These are phyloP conservation scores for Eupristina koningsbergeri DNA, from an alignment of 1,140 invertebrate genomes.

Conservation along the genomic window DNA sequence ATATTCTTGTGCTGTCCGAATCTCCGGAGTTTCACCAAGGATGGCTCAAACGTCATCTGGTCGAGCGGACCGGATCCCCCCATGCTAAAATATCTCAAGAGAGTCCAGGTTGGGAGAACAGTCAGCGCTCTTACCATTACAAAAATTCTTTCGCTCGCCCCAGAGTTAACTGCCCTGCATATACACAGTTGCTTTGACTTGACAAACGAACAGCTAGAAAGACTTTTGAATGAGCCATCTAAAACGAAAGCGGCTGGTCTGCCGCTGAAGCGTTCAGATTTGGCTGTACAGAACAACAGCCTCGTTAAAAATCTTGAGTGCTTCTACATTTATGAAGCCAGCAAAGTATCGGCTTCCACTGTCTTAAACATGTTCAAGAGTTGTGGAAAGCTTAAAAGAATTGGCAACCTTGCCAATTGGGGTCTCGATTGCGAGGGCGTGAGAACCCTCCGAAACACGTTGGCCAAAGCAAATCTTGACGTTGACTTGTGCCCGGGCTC, in stretches of 20 bases:
- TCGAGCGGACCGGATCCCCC: constrained; percentile 59
- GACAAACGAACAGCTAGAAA: constrained; percentile 65
- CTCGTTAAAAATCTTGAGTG: constrained; percentile 68
- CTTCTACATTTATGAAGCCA: constrained; percentile 72
- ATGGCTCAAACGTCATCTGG: constrained; percentile 68
- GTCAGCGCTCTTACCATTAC: constrained; percentile 64
- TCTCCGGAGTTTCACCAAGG: constrained; percentile 64
- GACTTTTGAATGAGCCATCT: constrained; percentile 47
- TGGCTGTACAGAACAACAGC: constrained; percentile 53
- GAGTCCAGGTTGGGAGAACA: constrained; percentile 68
- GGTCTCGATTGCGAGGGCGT: constrained; percentile 69
- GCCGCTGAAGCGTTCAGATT: background rate
- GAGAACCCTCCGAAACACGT: constrained; percentile 61
- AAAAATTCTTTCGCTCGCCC: constrained; percentile 66
- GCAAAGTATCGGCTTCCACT: constrained; percentile 64
- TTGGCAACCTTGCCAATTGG: constrained; percentile 73
- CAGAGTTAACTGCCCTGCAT: constrained; percentile 66
- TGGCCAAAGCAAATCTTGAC: constrained; percentile 68
- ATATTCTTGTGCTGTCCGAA: constrained; percentile 67
- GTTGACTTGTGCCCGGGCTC: constrained; percentile 69
- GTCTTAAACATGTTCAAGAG: constrained; percentile 66
- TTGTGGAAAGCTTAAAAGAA: constrained; percentile 65
- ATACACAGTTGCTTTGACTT: constrained; percentile 71
- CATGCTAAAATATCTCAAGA: constrained; percentile 59
- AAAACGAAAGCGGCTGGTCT: constrained; percentile 30